phyloP scores from a whole-genome alignment of 2,888 invertebrate genomes.

The Coelinius sp. region DNA sequence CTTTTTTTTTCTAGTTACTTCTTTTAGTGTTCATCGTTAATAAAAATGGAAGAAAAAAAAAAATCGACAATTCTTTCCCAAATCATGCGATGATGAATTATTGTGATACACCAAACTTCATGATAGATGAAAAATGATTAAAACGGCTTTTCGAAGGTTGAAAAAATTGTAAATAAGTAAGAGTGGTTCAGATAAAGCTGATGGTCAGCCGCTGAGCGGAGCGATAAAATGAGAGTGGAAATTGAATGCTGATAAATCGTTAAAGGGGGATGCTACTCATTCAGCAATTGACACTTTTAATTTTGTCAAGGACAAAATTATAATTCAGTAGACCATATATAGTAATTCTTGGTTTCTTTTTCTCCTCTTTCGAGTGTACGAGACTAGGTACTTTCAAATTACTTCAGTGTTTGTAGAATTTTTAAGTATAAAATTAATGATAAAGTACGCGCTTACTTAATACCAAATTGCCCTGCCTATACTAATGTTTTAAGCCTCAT shows the following conservation, averaged over 20 bases:
- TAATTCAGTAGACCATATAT: not conserved
- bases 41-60: not conserved
- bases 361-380: not conserved
- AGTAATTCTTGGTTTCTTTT: not conserved
- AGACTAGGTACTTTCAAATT: not conserved
- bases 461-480: too few relatives aligned
- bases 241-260: constrained; percentile 41
- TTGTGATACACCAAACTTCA: not conserved
- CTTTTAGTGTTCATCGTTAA: too few relatives aligned
- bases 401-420: too few relatives aligned
- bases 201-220: constrained; percentile 42
- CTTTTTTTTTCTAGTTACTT: too few relatives aligned
- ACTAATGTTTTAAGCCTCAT: too few relatives aligned
- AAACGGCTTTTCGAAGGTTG: not conserved
- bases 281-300: constrained; percentile 4
- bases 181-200: constrained; percentile 33
- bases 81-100: not conserved
- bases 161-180: constrained; percentile 4
- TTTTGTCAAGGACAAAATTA: not conserved
- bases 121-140: constrained; percentile 3
- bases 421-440: not conserved
- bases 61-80: not conserved
- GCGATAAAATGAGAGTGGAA: constrained; percentile 41
- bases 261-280: constrained; percentile 41
- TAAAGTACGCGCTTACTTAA: too few relatives aligned